Percentiles rank a stretch among this genome's conserved stretches.
phyloP scores from a whole-genome alignment of 2,113 vertebrate species.

The Myotis yumanensis region DNA sequence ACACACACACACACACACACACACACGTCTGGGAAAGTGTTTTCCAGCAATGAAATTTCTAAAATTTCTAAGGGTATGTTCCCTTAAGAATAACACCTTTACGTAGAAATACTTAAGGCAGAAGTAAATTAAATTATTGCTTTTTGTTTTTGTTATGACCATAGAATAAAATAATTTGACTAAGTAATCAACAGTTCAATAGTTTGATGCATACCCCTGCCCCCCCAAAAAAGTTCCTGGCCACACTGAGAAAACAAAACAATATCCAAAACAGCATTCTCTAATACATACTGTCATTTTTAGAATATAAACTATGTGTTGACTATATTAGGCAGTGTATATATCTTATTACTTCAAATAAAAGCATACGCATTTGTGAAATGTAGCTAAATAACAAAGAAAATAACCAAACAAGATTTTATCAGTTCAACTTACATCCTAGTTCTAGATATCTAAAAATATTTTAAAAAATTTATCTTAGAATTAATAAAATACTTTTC shows the following conservation, averaged over 20 bases:
- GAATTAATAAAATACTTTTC: not conserved
- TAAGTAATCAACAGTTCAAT: not conserved
- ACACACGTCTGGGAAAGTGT: not conserved
- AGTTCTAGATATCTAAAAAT: not conserved
- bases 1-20: too few species aligned
- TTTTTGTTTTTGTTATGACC: not conserved
- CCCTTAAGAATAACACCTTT: not conserved
- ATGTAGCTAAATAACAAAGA: not conserved
- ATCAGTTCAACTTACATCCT: not conserved
- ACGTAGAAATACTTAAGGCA: not conserved
- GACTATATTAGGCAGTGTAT: not conserved
- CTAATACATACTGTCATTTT: not conserved
- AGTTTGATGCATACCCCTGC: not conserved
- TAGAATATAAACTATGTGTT: not conserved
- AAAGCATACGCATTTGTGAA: not conserved
- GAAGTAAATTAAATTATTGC: not conserved
- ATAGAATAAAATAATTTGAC: not conserved
- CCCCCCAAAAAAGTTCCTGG: too few species aligned
- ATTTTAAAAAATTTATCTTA: too few species aligned
- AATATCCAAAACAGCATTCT: not conserved
- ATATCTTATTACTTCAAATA: not conserved
- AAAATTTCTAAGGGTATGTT: not conserved
- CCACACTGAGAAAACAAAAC: not conserved
- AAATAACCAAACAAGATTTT: not conserved
- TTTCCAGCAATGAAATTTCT: not conserved